Conservation (phyloP, 2,113 vertebrate species). For the Crocuta crocuta region DNA sequence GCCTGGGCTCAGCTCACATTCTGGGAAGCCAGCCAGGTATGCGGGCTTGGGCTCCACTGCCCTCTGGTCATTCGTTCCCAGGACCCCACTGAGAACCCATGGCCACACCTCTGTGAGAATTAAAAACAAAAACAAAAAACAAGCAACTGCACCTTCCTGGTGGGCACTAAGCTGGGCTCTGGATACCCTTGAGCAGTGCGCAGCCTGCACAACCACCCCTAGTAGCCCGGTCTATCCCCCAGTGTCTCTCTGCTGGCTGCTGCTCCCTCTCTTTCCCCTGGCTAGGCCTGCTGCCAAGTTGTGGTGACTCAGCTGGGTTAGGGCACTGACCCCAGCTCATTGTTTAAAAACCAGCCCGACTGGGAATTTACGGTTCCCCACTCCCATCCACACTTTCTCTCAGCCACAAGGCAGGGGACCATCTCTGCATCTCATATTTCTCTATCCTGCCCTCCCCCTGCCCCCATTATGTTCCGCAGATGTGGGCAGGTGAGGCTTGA, state of each 20-base stretch:
- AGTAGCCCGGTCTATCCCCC: background rate
- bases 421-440: conserved; percentile 24
- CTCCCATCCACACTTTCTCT: background rate
- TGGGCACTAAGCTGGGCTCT: background rate
- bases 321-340: conserved; percentile 52
- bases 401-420: background rate
- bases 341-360: conserved; percentile 74
- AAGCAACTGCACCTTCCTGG: background rate
- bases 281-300: conserved; percentile 57
- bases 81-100: background rate
- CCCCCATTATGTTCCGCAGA: background rate
- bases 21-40: conserved; percentile 90
- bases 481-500: background rate
- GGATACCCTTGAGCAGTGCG: background rate
- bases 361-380: conserved; percentile 41
- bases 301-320: conserved; percentile 72
- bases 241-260: background rate
- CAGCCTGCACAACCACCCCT: background rate
- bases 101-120: background rate
- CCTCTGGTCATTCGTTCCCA: background rate
- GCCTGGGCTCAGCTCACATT: conserved; percentile 88
- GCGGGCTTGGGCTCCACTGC: background rate
- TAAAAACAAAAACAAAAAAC: background rate
- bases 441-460: background rate
- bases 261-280: background rate